Evolutionary conservation across 2,888 invertebrate species (phyloP).

Genomic region (Drosophila neotestacea): DNA sequence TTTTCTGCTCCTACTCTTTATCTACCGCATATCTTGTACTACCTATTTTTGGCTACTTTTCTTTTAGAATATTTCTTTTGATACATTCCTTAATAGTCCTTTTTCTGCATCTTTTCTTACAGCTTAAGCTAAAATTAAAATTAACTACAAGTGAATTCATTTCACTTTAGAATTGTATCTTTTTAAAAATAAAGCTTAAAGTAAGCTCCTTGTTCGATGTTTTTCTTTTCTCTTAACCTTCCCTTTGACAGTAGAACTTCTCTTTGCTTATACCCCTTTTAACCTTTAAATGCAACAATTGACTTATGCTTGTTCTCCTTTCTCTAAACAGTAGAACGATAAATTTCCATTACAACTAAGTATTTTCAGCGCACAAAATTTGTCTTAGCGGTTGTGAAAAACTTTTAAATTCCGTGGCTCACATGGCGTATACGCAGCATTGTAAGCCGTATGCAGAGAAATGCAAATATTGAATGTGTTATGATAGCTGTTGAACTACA

Average conservation of each 20-base stretch:
- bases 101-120: too few species aligned
- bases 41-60: neutral
- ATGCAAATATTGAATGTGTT: constrained; percentile 46
- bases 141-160: too few species aligned
- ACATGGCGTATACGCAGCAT: constrained; percentile 35
- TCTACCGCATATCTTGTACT: neutral
- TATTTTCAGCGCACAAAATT: neutral
- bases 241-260: neutral
- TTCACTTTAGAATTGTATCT: too few species aligned
- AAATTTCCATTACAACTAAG: neutral
- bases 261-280: neutral
- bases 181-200: too few species aligned
- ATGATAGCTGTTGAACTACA: constrained; percentile 35
- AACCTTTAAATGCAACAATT: neutral
- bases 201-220: too few species aligned
- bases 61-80: neutral
- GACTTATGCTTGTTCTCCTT: neutral
- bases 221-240: neutral
- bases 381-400: neutral
- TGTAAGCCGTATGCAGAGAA: constrained; percentile 19
- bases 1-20: too few species aligned
- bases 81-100: neutral
- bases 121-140: too few species aligned
- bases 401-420: neutral
- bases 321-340: neutral